phyloP scores from a whole-genome alignment of 2,888 invertebrate species.

The Agrochola litura region DNA sequence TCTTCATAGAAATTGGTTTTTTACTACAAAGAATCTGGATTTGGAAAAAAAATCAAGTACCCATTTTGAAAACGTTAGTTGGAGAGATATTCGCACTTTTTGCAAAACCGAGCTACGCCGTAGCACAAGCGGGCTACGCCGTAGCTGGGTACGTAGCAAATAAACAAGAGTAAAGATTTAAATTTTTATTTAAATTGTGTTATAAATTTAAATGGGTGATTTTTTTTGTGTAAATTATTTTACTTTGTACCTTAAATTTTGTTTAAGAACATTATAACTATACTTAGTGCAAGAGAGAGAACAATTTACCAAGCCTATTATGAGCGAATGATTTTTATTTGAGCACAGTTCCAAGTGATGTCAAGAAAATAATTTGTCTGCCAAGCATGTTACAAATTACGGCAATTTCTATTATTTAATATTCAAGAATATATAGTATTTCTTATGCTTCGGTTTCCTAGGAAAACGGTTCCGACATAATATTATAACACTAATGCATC shows the following conservation, averaged over 20 bases:
- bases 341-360: not conserved
- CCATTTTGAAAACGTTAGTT: not conserved
- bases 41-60: too few species aligned
- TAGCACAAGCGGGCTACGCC: conserved; percentile 33
- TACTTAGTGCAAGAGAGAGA: not conserved
- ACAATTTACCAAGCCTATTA: not conserved
- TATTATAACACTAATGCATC: too few species aligned
- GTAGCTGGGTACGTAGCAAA: conserved; percentile 8
- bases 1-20: not conserved
- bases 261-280: too few species aligned
- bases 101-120: conserved; percentile 16
- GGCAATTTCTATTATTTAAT: not conserved
- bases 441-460: too few species aligned
- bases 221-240: not conserved
- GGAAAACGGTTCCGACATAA: too few species aligned
- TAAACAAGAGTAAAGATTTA: too few species aligned
- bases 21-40: not conserved
- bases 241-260: too few species aligned
- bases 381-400: not conserved
- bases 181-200: too few species aligned
- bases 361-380: not conserved
- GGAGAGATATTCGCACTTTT: not conserved
- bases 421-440: too few species aligned
- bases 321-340: not conserved
- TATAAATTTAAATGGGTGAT: not conserved